Base-by-base conservation (phyloP, 2,888 invertebrate genomes). In the Ophioninae sp. region DNA sequence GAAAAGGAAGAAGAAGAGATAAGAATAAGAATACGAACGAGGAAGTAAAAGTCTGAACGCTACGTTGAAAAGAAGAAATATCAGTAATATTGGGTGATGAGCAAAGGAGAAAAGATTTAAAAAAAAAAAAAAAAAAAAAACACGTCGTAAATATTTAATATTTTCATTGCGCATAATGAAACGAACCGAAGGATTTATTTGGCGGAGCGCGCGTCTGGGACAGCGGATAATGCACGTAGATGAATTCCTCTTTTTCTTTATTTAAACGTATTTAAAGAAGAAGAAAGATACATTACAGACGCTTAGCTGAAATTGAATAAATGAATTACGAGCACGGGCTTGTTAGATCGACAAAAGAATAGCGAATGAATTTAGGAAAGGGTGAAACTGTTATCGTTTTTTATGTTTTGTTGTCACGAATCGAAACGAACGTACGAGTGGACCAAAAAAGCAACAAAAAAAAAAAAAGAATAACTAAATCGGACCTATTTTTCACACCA, bases 111-210 rank as follows among this genome's bases (percentile, higher is more conserved):
- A 30, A 30, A 30, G 30, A 30, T 30, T n/a, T n/a, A n/a, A n/a
- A n/a, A n/a, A n/a, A n/a, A n/a, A n/a, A n/a, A n/a, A n/a, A n/a
- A n/a, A 3, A 30, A 30, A 30, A 30, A 30, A 30, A 30, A 30
- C 3, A 30, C 30, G 84, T 89, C 90, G 89, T 90, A 90, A 88
- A 90, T 89, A 90, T 90, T 89, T 90, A 88, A 90, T 89, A 90
- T 90, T 89, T 90, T 89, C 88, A 88, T 88, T 89, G 88, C 87
- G 84, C 86, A 84, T 80, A 59, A 77, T 78, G 75, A 72, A 51
- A 65, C 63, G 74, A 76, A 23, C 61, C 71, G 77, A 59, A 80
- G 72, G 68, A 81, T 51, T 41, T 2, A 61, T 37, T 73, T 41
- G 61, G 72, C 67, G 81, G 79, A 75, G 81, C 79, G 81, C 78